Base-by-base conservation (phyloP, 2,888 invertebrate genomes). In the Ceraclea dissimilis region DNA sequence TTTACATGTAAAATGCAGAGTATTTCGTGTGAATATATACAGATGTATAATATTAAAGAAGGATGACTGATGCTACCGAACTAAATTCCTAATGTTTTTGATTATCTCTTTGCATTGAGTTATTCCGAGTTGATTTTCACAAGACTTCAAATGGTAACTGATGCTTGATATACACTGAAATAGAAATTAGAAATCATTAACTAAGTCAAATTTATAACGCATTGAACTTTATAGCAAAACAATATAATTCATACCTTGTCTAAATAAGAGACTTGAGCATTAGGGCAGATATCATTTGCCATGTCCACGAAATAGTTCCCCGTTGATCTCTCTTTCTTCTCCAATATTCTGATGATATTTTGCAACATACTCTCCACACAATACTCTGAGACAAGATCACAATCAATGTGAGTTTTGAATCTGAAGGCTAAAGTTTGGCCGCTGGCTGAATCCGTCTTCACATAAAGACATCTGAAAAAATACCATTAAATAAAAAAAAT, bases 111-210 rank as follows among this genome's bases (percentile, higher is more conserved):
- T 46, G 1, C 68, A 62, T 18, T 73, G 55, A 2, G 69, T 66
- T 57, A 71, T 70, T n/a, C 66, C 65, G 43, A 70, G 69, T 1
- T 63, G 64, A 65, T 75, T 75, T 10, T 74, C 74, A 2, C 76
- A 74, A 1, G 73, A 69, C 0, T 67, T 68, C 67, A 82, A 66
- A 70, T 81, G 79, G 64, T 80, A 79, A 5, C 72, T 68, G 1
- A 78, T 67, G 62, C 81, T 82, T 26, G 77, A 79, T 60, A 81
- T 70, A 60, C 73, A 80, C 81, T 82, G 70, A 21, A 71, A 71
- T 52, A n/a, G n/a, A 26, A 26, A 26, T 6, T 26, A 61, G 62
- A 62, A 56, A 61, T 13, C 53, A 62, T 1, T 31, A 39, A 39
- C 13, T 2, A 39, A n/a, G 39, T 4, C 6, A 31, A 8, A 31